phyloP scores from a whole-genome alignment of 2,797 vertebrate genomes.

The Lemur catta region DNA sequence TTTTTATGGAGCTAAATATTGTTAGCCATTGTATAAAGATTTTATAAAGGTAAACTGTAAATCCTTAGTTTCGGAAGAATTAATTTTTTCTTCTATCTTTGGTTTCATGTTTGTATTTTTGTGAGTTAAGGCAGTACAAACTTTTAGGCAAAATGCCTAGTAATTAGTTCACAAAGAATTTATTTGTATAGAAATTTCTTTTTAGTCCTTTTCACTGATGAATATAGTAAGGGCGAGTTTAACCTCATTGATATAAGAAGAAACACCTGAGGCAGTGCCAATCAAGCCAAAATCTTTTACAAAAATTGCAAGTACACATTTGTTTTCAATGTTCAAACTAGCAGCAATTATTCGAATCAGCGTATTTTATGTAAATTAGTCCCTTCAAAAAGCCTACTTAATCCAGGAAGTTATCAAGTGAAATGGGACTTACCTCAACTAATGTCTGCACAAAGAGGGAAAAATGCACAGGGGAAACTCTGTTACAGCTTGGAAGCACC shows the following conservation, averaged over 20 bases:
- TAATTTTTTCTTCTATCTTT: background rate
- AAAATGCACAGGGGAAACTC: slow-evolving; percentile 56
- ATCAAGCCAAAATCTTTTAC: slow-evolving; percentile 55
- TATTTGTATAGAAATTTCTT: slow-evolving; percentile 57
- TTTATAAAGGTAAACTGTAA: background rate
- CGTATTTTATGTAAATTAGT: slow-evolving; percentile 68
- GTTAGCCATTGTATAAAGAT: background rate
- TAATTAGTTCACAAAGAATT: slow-evolving; percentile 54
- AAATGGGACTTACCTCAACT: slow-evolving; percentile 75
- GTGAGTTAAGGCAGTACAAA: slow-evolving; percentile 32
- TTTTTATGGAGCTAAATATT: background rate
- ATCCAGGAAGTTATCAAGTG: slow-evolving; percentile 67
- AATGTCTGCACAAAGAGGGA: slow-evolving; percentile 49
- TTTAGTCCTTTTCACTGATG: slow-evolving; percentile 10
- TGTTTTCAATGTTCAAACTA: slow-evolving; percentile 57
- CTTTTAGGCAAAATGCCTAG: slow-evolving; percentile 44
- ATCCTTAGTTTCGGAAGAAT: background rate
- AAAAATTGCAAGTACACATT: slow-evolving; percentile 53
- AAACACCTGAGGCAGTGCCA: background rate
- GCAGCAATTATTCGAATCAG: slow-evolving; percentile 62
- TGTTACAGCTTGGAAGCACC: slow-evolving; percentile 41
- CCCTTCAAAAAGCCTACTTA: slow-evolving; percentile 62
- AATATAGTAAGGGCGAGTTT: background rate
- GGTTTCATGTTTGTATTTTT: background rate
- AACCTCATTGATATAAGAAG: slow-evolving; percentile 26